These are phyloP conservation scores for Choloepus hoffmanni DNA, from an alignment of 2,113 vertebrate species.

Conservation along the genomic window DNA sequence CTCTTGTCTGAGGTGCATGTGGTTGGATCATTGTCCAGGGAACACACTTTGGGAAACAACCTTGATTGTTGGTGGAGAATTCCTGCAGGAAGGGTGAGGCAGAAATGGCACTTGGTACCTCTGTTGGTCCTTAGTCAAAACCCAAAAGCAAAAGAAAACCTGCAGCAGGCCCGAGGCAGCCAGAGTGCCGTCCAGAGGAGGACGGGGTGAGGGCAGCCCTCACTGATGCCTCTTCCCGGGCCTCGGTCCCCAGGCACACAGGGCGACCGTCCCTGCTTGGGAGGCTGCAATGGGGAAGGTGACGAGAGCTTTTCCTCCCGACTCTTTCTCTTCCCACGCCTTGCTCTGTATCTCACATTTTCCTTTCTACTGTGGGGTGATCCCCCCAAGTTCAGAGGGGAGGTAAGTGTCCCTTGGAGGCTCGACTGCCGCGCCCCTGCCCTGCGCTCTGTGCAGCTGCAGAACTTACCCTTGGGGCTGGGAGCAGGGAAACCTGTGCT, in stretches of 20 bases:
- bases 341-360: slow-evolving; percentile 3
- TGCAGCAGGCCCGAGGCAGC: neutral
- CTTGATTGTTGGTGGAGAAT: neutral
- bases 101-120: neutral
- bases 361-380: slow-evolving; percentile 67
- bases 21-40: neutral
- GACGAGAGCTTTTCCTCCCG: rapidly evolving
- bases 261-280: too few species aligned
- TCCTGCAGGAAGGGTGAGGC: too few species aligned
- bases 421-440: rapidly evolving
- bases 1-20: neutral
- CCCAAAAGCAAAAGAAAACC: too few species aligned
- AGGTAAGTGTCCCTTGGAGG: slow-evolving; percentile 58
- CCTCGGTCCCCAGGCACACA: too few species aligned
- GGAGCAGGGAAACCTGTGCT: too few species aligned
- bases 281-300: rapidly evolving
- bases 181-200: neutral
- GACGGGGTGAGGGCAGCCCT: too few species aligned
- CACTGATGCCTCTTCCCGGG: too few species aligned
- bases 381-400: slow-evolving; percentile 67
- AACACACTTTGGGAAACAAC: neutral
- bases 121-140: neutral
- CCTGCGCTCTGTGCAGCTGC: neutral
- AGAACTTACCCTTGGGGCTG: neutral
- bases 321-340: slow-evolving; percentile 53